Base-by-base conservation (phyloP, 2,797 vertebrate species). In the Tragelaphus oryx region DNA sequence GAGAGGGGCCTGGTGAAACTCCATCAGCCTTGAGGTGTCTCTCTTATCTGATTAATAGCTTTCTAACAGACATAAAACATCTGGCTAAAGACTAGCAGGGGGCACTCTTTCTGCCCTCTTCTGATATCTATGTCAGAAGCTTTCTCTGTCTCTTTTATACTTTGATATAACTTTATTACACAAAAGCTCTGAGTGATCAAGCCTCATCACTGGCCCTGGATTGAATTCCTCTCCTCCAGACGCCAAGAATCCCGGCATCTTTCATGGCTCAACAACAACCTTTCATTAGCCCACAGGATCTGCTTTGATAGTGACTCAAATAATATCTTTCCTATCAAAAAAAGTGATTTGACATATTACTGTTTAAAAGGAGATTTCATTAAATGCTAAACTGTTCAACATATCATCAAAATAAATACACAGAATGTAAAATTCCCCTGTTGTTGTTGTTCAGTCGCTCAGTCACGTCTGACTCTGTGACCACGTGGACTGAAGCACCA, bases 351-450 rank as follows among this genome's bases (percentile, higher is more conserved):
- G 86, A 46, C 12, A 86, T 57, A 30, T 62, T 60, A 60, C 62
- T 54, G 1, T n/a, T 88, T 96, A 62, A 95, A 59, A 83, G 6
- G 8, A 55, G 68, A 44, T 84, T 91, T 57, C 54, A 20, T 50
- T 87, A 74, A 93, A 54, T 59, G 26, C 74, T 60, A 78, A 87
- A 84, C 80, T 93, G 10, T 60, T 78, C 12, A 84, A 92, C 26
- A 92, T 37, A n/a, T 54, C 57, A 95, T 79, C 55, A 94, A 91
- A 94, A 82, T 46, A 93, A 89, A 92, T 12, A 87, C 24, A 92
- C 37, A 86, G 81, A 71, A 59, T 17, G 8, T 55, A 62, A 89
- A 28, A 57, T 16, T 85, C n/a, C 76, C 30, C 89, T 46, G 17
- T 33, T 55, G 54, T 55, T 55, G 54, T 9, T 65, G 62, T 20